Evolutionary conservation across 2,888 invertebrate species (phyloP).

Genomic region (Coelinius sp.): DNA sequence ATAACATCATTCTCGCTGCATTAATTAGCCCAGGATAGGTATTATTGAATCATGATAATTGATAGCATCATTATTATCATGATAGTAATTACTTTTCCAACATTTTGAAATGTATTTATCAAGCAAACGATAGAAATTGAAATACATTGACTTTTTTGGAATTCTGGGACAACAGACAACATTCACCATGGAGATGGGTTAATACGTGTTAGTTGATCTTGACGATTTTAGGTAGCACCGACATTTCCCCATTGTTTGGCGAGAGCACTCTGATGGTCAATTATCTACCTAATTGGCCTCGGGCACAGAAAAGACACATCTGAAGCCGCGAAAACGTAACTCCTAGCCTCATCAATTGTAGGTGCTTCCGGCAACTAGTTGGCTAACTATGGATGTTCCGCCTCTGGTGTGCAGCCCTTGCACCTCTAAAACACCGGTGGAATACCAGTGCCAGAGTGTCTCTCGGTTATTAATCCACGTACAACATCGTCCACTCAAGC

Average conservation of each 20-base stretch:
- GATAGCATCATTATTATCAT: not conserved
- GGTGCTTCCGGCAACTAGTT: not conserved
- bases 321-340: constrained; percentile 1
- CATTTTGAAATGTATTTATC: too few relatives aligned
- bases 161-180: not conserved
- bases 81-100: not conserved
- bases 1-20: not conserved
- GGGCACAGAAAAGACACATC: not conserved
- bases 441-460: not conserved
- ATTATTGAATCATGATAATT: not conserved
- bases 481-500: not conserved
- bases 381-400: not conserved
- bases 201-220: constrained; percentile 1
- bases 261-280: not conserved
- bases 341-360: constrained; percentile 1
- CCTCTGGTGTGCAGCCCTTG: not conserved
- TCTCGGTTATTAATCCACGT: not conserved
- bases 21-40: not conserved
- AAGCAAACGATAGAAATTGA: too few relatives aligned
- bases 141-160: too few relatives aligned
- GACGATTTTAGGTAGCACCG: not conserved
- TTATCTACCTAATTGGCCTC: not conserved
- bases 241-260: not conserved
- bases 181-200: not conserved
- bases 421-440: not conserved